A percentile compares a stretch with the other conserved stretches of the same genome.
Evolutionary conservation across 2,113 vertebrate genomes (phyloP).

Genomic region (Sporophila hypoxantha): DNA sequence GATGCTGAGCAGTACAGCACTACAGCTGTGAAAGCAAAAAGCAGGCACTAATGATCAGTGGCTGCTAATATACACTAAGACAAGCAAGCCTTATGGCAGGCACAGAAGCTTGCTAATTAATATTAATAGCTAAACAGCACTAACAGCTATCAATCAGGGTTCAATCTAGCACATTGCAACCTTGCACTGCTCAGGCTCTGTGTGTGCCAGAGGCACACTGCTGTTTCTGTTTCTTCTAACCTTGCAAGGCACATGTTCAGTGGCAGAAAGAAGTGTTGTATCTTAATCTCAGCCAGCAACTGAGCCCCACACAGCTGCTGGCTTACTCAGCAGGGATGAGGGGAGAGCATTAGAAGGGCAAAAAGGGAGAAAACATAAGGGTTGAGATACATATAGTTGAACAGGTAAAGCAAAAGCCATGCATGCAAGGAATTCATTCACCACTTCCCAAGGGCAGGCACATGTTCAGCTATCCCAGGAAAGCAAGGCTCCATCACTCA

Average conservation of each 20-base stretch:
- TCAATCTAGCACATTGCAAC: background rate
- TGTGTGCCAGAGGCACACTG: background rate
- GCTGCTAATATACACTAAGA: background rate
- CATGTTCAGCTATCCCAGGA: background rate
- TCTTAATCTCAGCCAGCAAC: background rate
- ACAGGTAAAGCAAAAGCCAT: background rate
- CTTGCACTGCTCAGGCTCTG: background rate
- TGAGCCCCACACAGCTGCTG: background rate
- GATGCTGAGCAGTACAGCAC: background rate
- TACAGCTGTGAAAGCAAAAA: background rate
- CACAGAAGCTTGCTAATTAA: background rate
- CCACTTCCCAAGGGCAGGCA: background rate
- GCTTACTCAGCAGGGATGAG: background rate
- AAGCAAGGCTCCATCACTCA: background rate
- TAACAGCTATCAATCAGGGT: background rate
- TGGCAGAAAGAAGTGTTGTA: background rate
- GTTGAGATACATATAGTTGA: background rate
- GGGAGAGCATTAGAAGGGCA: background rate
- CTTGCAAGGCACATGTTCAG: background rate
- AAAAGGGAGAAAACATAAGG: background rate
- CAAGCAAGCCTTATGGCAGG: background rate
- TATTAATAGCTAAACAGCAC: background rate
- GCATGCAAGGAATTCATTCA: background rate
- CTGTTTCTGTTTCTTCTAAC: background rate
- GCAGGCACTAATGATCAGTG: background rate